Evolutionary conservation across 2,113 vertebrate genomes (phyloP), one percentile per base, ranked within the genome.

Genomic region (Steatornis caripensis): DNA sequence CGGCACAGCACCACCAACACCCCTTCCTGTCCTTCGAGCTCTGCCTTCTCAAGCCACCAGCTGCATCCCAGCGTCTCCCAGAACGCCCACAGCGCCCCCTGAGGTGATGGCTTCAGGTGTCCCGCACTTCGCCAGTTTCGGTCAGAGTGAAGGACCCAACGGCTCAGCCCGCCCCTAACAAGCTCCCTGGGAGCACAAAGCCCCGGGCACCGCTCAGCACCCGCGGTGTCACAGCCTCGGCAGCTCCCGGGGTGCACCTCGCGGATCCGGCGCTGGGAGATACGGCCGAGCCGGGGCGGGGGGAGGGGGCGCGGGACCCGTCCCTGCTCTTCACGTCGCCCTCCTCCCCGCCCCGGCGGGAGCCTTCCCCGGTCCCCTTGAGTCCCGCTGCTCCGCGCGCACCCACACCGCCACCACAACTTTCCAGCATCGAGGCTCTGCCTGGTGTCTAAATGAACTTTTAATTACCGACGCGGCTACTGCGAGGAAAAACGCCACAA

Each of bases 391-490:
- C 23, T 58, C 37, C 9, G 4, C 20, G 20, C 4, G 20, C 45
- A 18, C n/a, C n/a, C n/a, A n/a, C 16, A 15, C 23, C 2, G 13
- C 26, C 41, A 2, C 37, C 16, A 2, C 29, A 4, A 2, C 1
- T 13, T 16, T 51, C 51, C 16, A 10, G 29, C 32, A 9, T 2
- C 10, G 15, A 11, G 34, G 16, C 45, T 55, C 4, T 41, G 57
- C 13, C 16, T 4, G 17, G 14, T 8, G 36, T 5, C 8, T 37
- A 15, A 41, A 19, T 6, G 19, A 41, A 19, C 43, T 26, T 39
- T 22, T 12, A 48, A 10, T 24, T 12, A 6, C 29, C 2, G 5
- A 2, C 15, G 17, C 1, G 2, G 12, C 27, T 2, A 26, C 16
- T 27, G 14, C 6, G 32, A 20, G 37, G 7, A 30, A 49, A 68